Base-by-base conservation (phyloP, 2,888 invertebrate species). In the Megastigmus dorsalis region DNA sequence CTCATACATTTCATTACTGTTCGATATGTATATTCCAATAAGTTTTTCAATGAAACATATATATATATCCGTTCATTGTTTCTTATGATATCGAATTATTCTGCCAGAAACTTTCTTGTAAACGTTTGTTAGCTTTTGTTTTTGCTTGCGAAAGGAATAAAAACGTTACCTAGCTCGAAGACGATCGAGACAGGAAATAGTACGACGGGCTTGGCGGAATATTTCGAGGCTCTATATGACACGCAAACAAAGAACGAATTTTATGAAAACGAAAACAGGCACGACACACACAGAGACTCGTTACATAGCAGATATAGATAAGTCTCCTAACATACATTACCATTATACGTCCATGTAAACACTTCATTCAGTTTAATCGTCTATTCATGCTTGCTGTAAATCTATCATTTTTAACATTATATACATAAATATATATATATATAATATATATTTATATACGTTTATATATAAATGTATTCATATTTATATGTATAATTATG, bases 11-110 rank as follows among this genome's bases (percentile, higher is more conserved):
- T 82, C 81, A 79, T 82, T 81, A 83, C 84, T 84, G 82, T 84
- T 84, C 84, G 80, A 83, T 84, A 84, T 86, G 81, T 84, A 81
- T 83, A 82, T 82, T 80, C 81, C 82, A 84, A 54, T 52, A 59
- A 68, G n/a, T 30, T 52, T n/a, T 59, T 59, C 15, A 48, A 67
- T 66, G 33, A 41, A 33, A 59, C 30, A 26, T 73, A 71, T 75
- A 66, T 75, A 30, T 74, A 78, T 80, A 76, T 50, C 9, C 36
- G 5, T 82, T 81, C 81, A 82, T 82, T 79, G 82, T 82, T 82
- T 81, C 81, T 79, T 78, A 81, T 79, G 79, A 80, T 79, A 80
- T 83, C 80, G 82, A 82, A 84, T 79, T 80, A 83, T 84, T 84
- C 82, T 82, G 84, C 81, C 76, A 74, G 73, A 79, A 76, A 28